Base-by-base conservation (phyloP, 2,113 vertebrate species). In the Platichthys flesus region DNA sequence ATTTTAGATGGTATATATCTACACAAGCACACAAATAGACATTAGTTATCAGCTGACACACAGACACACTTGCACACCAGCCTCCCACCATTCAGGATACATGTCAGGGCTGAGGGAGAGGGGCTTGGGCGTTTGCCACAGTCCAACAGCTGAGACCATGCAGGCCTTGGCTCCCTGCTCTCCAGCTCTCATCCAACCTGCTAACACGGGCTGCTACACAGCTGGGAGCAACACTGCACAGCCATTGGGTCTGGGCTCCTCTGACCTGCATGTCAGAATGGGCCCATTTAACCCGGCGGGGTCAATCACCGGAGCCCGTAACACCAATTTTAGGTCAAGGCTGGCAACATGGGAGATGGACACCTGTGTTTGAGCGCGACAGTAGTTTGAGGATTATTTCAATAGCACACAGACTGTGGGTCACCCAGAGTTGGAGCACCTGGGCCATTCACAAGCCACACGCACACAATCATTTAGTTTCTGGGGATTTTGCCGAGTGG, bases 91-190 rank as follows among this genome's bases (percentile, higher is more conserved):
- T 68, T 89, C 76, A 87, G 76, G 82, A 78, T 83, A 40, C 59
- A 89, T 88, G 85, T 91, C 86, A 82, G 76, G 88, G 63, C 31
- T 76, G 65, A 82, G 13, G 66, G 20, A 80, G 63, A 76, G 67
- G 12, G 56, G 71, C 64, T 82, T 82, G 73, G 60, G 79, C 63
- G 76, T 76, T 49, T 78, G 74, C 76, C 75, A 78, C 55, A 68
- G 81, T 59, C 51, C 51, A 81, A 83, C 83, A 82, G 88, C 83
- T 85, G 77, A 77, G 86, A 61, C 72, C 12, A 47, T 10, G 71
- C 59, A 60, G 67, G 66, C 63, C 63, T 85, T 79, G 79, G 88
- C 71, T 81, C 74, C 37, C 51, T 66, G 71, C 70, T 78, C 83
- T 54, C 57, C 64, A 75, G 81, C 71, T 83, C 79, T 70, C 74